Evolutionary conservation across 37 sponge, comb jelly and placozoan genomes (phyloP).

Genomic region (Halichondria panicea): DNA sequence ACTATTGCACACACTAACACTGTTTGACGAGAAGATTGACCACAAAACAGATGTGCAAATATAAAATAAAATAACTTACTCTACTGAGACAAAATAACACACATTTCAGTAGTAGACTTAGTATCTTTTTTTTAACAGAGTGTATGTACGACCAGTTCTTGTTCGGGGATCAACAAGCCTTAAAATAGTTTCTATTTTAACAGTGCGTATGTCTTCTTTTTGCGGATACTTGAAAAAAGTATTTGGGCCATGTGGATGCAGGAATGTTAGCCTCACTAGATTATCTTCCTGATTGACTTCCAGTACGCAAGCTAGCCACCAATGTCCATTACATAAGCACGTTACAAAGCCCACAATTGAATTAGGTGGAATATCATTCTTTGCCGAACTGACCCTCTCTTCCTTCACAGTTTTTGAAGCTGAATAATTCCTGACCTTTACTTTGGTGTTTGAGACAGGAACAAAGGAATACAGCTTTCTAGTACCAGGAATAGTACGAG

Average conservation of each 20-base stretch:
- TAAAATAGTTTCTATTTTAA: too few relatives aligned
- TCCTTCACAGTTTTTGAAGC: constrained; percentile 1
- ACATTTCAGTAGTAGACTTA: too few relatives aligned
- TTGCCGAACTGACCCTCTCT: constrained; percentile 3
- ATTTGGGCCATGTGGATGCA: constrained; percentile 52
- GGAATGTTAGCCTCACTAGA: constrained; percentile 39
- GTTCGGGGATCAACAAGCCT: too few relatives aligned
- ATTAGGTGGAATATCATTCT: constrained; percentile 23
- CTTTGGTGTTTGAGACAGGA: constrained; percentile 11
- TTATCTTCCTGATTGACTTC: constrained; percentile 1
- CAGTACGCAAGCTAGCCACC: constrained; percentile 53
- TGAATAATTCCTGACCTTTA: constrained; percentile 23
- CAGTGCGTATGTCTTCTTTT: constrained; percentile 18
- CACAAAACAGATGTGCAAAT: too few relatives aligned
- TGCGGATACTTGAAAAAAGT: constrained; percentile 25
- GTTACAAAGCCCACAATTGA: constrained; percentile 41
- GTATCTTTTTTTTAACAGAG: too few relatives aligned
- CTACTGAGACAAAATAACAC: too few relatives aligned
- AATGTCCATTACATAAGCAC: constrained; percentile 21
- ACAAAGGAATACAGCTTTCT: constrained; percentile 32
- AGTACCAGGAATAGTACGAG: constrained; percentile 45
- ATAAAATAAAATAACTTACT: too few relatives aligned
- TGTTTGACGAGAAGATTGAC: too few relatives aligned
- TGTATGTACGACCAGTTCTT: too few relatives aligned
- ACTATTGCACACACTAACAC: too few relatives aligned